phyloP scores from a whole-genome alignment of 1,140 invertebrate species.

The Elymnias hypermnestra region DNA sequence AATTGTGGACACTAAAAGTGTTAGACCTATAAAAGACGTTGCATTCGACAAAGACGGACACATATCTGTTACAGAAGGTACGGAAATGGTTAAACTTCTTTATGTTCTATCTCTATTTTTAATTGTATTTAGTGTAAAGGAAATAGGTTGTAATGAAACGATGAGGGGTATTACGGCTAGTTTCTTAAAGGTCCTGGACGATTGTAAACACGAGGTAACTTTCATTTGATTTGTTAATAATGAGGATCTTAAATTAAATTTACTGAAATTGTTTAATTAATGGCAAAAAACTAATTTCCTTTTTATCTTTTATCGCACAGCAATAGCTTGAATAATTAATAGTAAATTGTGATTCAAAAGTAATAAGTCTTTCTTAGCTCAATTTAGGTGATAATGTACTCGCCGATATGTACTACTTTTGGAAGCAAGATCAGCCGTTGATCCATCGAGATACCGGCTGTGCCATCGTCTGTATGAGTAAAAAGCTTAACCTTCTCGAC shows the following conservation, averaged over 20 bases:
- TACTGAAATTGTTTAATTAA: too few species aligned
- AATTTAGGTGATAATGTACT: conserved; percentile 38
- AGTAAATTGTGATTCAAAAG: too few species aligned
- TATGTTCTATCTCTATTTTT: conserved; percentile 16
- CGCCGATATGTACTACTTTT: conserved; percentile 43
- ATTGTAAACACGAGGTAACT: conserved; percentile 47
- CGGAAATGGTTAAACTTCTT: conserved; percentile 14
- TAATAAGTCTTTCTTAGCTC: too few species aligned
- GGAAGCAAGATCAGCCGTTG: conserved; percentile 39
- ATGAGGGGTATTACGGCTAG: conserved; percentile 25
- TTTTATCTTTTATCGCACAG: too few species aligned
- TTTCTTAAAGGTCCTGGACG: conserved; percentile 37
- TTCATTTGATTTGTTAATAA: too few species aligned
- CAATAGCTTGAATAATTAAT: too few species aligned
- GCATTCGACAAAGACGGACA: neutral
- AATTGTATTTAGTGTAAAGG: conserved; percentile 9
- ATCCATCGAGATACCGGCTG: conserved; percentile 45
- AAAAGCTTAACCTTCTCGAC: conserved; percentile 48
- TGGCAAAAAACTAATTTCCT: too few species aligned
- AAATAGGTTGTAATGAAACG: conserved; percentile 18
- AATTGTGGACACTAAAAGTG: neutral
- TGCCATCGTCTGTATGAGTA: conserved; percentile 50
- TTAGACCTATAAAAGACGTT: conserved; percentile 14
- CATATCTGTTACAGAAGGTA: neutral
- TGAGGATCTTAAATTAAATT: too few species aligned